Conservation (phyloP, 1,140 invertebrate species). For the Megalopta genalis region DNA sequence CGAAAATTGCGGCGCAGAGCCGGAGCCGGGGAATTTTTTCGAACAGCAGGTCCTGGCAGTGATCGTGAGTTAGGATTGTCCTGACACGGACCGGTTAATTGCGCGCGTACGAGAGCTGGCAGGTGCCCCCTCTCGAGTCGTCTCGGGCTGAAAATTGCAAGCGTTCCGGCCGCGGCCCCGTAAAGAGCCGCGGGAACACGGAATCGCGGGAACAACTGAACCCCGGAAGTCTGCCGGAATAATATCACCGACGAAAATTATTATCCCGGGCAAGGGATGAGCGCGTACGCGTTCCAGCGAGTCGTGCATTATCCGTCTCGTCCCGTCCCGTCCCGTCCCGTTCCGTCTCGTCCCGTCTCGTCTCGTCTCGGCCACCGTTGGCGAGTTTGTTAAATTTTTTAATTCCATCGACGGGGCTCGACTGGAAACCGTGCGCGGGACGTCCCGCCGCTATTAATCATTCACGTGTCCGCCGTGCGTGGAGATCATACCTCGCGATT, state of each 20-base stretch:
- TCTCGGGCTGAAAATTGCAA: constrained; percentile 22
- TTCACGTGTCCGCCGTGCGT: constrained; percentile 39
- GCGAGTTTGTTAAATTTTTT: constrained; percentile 58
- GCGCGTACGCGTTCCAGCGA: constrained; percentile 1
- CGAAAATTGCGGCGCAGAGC: too few relatives aligned
- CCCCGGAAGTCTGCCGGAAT: constrained; percentile 23
- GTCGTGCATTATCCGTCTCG: constrained; percentile 38
- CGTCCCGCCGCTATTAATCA: constrained; percentile 53
- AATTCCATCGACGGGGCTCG: constrained; percentile 47
- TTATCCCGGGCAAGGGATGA: constrained; percentile 26
- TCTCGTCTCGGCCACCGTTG: constrained; percentile 29
- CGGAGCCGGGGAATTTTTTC: too few relatives aligned
- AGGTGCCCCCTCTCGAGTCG: constrained; percentile 9
- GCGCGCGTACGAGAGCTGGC: constrained; percentile 30
- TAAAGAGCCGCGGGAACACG: constrained; percentile 34
- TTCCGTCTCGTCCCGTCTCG: constrained; percentile 39
- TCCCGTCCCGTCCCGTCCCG: neutral
- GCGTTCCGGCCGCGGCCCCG: neutral
- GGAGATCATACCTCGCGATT: constrained; percentile 55
- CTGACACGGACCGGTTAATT: constrained; percentile 31
- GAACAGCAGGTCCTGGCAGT: too few relatives aligned
- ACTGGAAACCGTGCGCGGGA: constrained; percentile 21
- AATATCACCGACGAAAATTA: constrained; percentile 54
- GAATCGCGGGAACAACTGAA: constrained; percentile 16
- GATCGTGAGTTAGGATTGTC: neutral